Percentiles rank a stretch among this genome's conserved stretches.
Evolutionary conservation across 2,113 vertebrate genomes (phyloP).

Genomic region (Elaphurus davidianus): DNA sequence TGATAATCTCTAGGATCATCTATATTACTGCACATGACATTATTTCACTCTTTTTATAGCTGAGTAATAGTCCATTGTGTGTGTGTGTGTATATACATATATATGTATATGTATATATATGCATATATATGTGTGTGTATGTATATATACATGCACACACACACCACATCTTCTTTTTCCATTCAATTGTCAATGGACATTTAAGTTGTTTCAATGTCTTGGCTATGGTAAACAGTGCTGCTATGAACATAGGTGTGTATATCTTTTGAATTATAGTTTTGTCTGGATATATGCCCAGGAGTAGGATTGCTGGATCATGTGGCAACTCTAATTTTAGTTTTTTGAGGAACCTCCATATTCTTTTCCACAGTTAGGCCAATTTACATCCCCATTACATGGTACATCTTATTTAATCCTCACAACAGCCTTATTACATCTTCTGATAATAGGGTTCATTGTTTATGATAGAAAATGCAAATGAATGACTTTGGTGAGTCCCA

Average conservation of each 20-base stretch:
- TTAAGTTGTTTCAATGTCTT: background rate
- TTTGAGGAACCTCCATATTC: background rate
- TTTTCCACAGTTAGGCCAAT: background rate
- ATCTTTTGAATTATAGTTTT: background rate
- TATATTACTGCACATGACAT: background rate
- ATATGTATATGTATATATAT: background rate
- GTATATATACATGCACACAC: background rate
- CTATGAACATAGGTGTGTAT: background rate
- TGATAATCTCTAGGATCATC: background rate
- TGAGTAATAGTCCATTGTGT: background rate
- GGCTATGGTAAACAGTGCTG: background rate
- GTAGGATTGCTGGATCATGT: background rate
- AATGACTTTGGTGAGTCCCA: background rate
- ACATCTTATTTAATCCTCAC: background rate
- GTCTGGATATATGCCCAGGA: background rate
- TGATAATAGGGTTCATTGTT: background rate
- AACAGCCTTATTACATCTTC: background rate
- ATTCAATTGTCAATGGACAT: background rate
- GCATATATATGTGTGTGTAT: too few relatives aligned
- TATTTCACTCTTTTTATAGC: background rate
- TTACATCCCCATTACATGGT: background rate
- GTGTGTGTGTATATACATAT: background rate
- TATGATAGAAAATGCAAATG: background rate
- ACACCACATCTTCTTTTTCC: background rate
- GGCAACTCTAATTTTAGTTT: background rate